Conservation (phyloP, 1,140 invertebrate species). For the Drosophila micromelanica region DNA sequence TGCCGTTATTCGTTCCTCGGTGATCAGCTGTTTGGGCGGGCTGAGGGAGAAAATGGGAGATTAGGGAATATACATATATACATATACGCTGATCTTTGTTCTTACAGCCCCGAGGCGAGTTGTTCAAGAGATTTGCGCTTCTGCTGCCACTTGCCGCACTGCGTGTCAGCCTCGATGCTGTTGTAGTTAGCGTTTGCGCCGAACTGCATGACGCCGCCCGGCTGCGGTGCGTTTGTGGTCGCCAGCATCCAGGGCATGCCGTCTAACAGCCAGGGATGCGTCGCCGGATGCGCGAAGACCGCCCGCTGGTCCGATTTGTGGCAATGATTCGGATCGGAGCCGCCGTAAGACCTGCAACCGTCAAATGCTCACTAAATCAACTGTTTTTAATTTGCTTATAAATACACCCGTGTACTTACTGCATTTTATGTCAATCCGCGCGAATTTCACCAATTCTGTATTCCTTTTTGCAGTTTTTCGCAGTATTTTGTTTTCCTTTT, state of each 20-base stretch:
- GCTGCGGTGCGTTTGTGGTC: conserved; percentile 59
- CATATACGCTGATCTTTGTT: neutral
- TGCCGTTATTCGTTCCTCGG: conserved; percentile 92
- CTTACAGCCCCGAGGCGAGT: conserved; percentile 59
- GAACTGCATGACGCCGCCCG: conserved; percentile 73
- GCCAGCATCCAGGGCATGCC: conserved; percentile 70
- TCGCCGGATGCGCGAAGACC: conserved; percentile 42
- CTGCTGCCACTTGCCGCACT: conserved; percentile 63
- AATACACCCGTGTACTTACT: conserved; percentile 23
- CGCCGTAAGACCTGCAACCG: conserved; percentile 44
- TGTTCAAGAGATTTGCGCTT: conserved; percentile 66
- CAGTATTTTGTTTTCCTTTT: conserved; percentile 25
- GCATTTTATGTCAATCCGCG: conserved; percentile 31
- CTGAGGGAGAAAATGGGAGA: conserved; percentile 61
- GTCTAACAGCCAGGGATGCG: conserved; percentile 59
- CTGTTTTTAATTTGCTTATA: neutral
- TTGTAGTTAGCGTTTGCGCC: conserved; percentile 47
- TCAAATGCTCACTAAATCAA: neutral
- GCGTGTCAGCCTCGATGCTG: conserved; percentile 38
- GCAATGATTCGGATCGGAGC: conserved; percentile 26
- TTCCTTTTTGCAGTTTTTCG: conserved; percentile 7
- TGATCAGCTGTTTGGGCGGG: conserved; percentile 90
- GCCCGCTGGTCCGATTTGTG: conserved; percentile 42
- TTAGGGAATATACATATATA: neutral
- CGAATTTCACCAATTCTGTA: conserved; percentile 8